phyloP scores from a whole-genome alignment of 2,797 vertebrate species.

The Arremon aurantiirostris region DNA sequence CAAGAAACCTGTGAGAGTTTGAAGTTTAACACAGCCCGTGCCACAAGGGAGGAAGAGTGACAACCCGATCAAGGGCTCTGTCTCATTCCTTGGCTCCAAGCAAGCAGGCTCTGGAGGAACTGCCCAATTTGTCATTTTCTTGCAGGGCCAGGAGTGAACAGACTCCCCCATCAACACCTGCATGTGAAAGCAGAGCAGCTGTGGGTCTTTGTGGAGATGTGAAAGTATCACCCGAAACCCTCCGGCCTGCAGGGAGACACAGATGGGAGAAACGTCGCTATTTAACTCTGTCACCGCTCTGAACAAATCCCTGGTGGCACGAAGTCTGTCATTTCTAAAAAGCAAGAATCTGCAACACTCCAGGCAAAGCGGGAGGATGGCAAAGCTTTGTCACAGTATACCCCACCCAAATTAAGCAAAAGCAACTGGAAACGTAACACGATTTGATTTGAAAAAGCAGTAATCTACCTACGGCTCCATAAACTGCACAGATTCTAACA shows the following conservation, averaged over 20 bases:
- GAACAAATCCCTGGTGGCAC: neutral
- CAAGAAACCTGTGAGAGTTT: neutral
- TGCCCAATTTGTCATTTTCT: neutral
- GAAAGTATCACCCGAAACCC: neutral
- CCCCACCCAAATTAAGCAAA: neutral
- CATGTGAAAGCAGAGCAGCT: neutral
- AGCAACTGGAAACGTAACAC: fast-evolving
- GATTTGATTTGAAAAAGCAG: neutral
- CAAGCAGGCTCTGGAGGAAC: neutral
- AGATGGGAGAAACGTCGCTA: neutral
- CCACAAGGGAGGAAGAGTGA: neutral
- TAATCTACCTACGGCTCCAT: neutral
- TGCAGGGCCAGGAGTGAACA: neutral
- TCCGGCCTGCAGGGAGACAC: fast-evolving
- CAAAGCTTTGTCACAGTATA: neutral
- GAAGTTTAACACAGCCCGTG: neutral
- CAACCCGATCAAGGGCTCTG: neutral
- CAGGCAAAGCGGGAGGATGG: fast-evolving
- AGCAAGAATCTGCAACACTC: neutral
- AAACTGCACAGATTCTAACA: neutral
- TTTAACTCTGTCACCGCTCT: neutral
- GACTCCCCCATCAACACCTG: neutral
- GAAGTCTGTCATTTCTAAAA: neutral
- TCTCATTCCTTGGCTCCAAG: neutral
- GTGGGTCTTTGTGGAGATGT: neutral